Evolutionary conservation across 1,140 invertebrate genomes (phyloP), one percentile per base, ranked within the genome.

Genomic region (Latrodectus geometricus): DNA sequence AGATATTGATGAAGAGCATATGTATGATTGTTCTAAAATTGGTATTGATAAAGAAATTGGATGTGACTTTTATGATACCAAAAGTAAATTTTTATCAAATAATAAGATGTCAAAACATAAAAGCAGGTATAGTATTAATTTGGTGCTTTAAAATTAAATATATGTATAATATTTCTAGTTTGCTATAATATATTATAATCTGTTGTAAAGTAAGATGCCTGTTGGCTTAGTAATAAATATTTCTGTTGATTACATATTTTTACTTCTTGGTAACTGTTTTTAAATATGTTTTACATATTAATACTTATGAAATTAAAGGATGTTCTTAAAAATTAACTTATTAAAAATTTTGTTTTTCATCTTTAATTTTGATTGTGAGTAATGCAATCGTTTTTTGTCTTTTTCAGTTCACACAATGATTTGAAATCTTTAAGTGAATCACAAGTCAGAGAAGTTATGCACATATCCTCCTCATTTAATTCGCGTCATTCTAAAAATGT

Each of bases 1-100:
- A 83, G 80, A 83, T 83, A 74, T 83, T 65, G 80, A 83, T 65
- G 80, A 83, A 74, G 80, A 83, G 20, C 56, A 83, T 74, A n/a
- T 65, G 4, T 74, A 74, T 74, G 54, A 56, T 54, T 83, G 70
- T 61, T 50, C 70, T 49, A 83, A 83, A 66, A 17, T 21, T 54
- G 80, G 56, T 5, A 21, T 74, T n/a, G 56, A 83, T 14, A 83
- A 83, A 21, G 80, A 83, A 50, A 74, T 83, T 20, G 80, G 69
- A 49, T 83, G 80, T 61, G 80, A 83, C 21, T 52, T 83, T 49
- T 83, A 66, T 49, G 80, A 83, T 20, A 65, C 69, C 5, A 49
- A 61, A 21, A 70, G 56, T n/a, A 83, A 83, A 65, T 83, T 73
- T 65, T 52, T 72, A 17, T 52, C 12, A 23, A 83, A 74, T 56